Evolutionary conservation across 2,113 vertebrate genomes (phyloP), one percentile per base, ranked within the genome.

Genomic region (Onychostruthus taczanowskii): DNA sequence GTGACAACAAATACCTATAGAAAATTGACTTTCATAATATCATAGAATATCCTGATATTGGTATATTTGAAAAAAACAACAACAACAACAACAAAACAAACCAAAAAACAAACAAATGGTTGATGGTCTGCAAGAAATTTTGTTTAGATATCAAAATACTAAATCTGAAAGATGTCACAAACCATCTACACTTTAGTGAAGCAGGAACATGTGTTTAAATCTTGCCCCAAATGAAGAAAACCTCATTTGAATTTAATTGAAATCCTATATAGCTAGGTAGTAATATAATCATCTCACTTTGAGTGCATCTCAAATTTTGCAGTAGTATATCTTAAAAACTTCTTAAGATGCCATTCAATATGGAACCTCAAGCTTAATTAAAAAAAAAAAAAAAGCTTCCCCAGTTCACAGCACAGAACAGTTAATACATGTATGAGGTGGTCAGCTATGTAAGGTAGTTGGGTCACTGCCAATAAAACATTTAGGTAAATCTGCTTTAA

Each of bases 401-500:
- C 12, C 37, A 77, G 39, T 39, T 76, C 21, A 66, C 5, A 61
- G 31, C n/a, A 55, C 12, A 85, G 55, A 94, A 46, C 10, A 21
- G 30, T 62, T 87, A 91, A 52, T 78, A 78, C 33, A 77, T 59
- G 11, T 50, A 66, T 62, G 31, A 84, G 89, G 47, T 69, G 47
- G 73, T 74, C 75, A 83, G 10, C 21, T 87, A 1, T 1, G 3
- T 43, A 73, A 89, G 46, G 24, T 85, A 39, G 23, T 43, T 89
- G 58, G 8, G 31, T 94, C 33, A 55, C 33, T 80, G 63, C 63
- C 68, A 90, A 73, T 41, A 61, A 91, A 90, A 81, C 16, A 33
- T 74, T 77, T 80, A 63, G 55, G 46, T 73, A 74, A 55, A 85
- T 86, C 75, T 92, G 13, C 55, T 89, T 73, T 50, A 66, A 83